Percentiles rank a stretch among this genome's conserved stretches.
Conservation (phyloP, 30 jellyfish, hydroid and myxozoan species). For the Hydractinia symbiolongicarpus region DNA sequence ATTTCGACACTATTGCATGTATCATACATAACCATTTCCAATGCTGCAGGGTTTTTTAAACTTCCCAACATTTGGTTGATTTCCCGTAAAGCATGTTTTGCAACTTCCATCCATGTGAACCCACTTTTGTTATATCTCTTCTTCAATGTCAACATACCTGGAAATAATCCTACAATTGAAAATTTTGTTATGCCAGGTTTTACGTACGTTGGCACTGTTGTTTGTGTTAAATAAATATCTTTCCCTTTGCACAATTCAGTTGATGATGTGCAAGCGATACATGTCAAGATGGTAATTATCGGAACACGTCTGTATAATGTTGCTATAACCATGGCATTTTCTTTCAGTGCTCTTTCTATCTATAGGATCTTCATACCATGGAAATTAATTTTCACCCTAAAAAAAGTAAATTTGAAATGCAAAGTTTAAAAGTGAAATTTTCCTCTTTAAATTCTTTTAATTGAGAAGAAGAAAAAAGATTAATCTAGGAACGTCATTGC, state of each 20-base stretch:
- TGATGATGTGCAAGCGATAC: not conserved
- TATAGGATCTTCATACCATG: too few relatives aligned
- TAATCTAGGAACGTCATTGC: too few relatives aligned
- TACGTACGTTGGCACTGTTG: not conserved
- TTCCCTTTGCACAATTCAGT: not conserved
- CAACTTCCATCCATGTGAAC: conserved; percentile 15
- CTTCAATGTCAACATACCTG: not conserved
- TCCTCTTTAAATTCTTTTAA: too few relatives aligned
- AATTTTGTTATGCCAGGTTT: not conserved
- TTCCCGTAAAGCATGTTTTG: conserved; percentile 7
- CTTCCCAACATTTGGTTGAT: not conserved
- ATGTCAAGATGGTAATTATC: too few relatives aligned
- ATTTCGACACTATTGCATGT: conserved; percentile 10
- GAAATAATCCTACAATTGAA: conserved; percentile 8
- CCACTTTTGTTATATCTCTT: not conserved
- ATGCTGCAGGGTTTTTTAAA: not conserved
- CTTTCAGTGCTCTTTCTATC: too few relatives aligned
- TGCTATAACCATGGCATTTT: too few relatives aligned
- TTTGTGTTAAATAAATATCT: not conserved
- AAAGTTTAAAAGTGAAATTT: too few relatives aligned
- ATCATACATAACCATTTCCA: not conserved
- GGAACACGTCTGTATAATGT: too few relatives aligned
- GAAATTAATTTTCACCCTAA: too few relatives aligned
- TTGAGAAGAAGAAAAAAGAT: too few relatives aligned
- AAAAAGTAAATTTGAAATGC: too few relatives aligned